Evolutionary conservation across 2,113 vertebrate genomes (phyloP).

Genomic region (Enhydra lutris): DNA sequence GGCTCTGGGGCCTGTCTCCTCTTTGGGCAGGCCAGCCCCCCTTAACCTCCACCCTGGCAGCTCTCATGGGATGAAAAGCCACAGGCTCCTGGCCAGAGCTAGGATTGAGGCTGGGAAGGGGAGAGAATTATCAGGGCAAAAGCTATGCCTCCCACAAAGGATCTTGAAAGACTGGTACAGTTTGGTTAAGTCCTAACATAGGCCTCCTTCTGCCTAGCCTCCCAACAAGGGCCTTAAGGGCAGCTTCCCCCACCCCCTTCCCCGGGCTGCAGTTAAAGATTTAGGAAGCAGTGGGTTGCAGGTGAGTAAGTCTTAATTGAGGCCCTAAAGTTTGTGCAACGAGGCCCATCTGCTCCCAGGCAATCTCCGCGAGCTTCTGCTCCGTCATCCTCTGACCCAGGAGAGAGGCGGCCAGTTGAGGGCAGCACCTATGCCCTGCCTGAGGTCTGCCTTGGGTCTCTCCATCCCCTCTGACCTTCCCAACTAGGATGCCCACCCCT

Average conservation of each 20-base stretch:
- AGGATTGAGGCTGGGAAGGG: not conserved
- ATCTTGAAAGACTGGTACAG: not conserved
- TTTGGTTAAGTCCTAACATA: not conserved
- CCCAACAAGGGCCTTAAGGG: not conserved
- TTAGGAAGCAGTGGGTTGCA: not conserved
- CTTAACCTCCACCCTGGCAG: rapidly evolving
- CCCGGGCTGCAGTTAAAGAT: not conserved
- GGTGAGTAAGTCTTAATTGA: not conserved
- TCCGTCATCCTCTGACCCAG: not conserved
- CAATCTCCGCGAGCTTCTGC: not conserved
- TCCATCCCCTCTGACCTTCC: not conserved
- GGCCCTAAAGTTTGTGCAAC: not conserved
- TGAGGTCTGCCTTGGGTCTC: not conserved
- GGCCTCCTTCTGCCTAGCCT: not conserved
- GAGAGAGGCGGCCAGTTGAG: not conserved
- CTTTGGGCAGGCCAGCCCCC: not conserved
- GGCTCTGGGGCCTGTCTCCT: not conserved
- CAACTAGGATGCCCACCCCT: not conserved
- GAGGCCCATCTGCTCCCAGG: not conserved
- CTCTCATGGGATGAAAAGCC: not conserved
- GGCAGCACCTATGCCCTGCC: not conserved
- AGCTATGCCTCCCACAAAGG: not conserved
- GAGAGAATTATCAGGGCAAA: not conserved
- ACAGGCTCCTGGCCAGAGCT: not conserved
- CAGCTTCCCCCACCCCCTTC: not conserved